Conservation (phyloP, 2,888 invertebrate species). For the Spatulosminthurus flaviceps region DNA sequence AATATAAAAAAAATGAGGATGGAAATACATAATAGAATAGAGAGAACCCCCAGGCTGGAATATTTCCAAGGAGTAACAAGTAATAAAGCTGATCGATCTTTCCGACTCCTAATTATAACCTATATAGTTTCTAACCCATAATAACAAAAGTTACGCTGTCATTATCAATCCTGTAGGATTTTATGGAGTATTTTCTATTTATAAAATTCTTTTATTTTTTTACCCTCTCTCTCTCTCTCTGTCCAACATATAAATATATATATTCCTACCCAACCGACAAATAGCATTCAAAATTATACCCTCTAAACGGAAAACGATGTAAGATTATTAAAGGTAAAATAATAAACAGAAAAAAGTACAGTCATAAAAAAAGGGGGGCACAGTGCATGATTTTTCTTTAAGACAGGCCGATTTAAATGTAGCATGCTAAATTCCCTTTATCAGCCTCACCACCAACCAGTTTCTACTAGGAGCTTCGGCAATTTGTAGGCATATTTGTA, state of each 20-base stretch:
- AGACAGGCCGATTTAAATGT: constrained; percentile 15
- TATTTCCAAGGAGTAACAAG: too few species aligned
- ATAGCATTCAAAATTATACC: neutral
- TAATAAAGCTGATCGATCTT: too few species aligned
- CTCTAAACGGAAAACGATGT: constrained; percentile 2
- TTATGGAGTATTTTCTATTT: neutral
- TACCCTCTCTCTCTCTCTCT: too few species aligned
- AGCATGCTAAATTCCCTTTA: constrained; percentile 25
- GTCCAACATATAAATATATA: too few species aligned
- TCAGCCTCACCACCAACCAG: too few species aligned
- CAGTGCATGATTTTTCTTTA: constrained; percentile 19
- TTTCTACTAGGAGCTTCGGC: neutral
- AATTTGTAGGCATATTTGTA: constrained; percentile 29
- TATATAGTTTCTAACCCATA: too few species aligned
- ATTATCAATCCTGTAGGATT: too few species aligned
- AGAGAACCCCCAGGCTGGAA: too few species aligned
- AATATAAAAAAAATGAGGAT: too few species aligned
- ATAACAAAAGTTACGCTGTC: too few species aligned
- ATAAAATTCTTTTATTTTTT: neutral
- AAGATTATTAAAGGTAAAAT: constrained; percentile 16
- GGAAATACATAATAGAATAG: too few species aligned
- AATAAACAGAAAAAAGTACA: constrained; percentile 12
- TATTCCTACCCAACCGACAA: neutral
- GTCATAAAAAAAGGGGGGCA: neutral
- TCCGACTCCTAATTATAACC: too few species aligned